Base-by-base conservation (phyloP, 35 echinoderm and acorn worm genomes). In the Acanthaster planci region DNA sequence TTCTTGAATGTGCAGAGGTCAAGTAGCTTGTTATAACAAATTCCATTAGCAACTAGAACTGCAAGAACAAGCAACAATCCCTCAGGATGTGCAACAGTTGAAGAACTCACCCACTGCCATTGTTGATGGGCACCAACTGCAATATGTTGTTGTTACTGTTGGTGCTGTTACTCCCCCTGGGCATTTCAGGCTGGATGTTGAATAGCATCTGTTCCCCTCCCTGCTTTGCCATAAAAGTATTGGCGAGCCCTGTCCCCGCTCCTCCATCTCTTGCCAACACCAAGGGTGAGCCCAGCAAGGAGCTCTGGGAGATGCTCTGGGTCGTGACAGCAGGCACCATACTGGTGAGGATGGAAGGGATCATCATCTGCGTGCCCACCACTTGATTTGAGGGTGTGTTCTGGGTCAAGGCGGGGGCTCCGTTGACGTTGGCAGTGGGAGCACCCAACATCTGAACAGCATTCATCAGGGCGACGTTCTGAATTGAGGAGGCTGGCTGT, bases 201-300 rank as follows among this genome's bases (percentile, higher is more conserved):
- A 72, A 72, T 72, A 72, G 22, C 64, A 72, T 72, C 23, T 72
- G 64, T 72, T 72, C 64, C 34, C 64, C 64, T 14, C 64, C 64
- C 15, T 72, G 64, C 23, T 72, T 72, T 12, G 64, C 30, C 64
- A 72, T 72, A 26, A 72, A 34, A 0, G 64, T 26, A 72, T 72
- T 72, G 64, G 64, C 15, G 23, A 72, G 26, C 10, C 64, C 64
- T 14, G 64, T 34, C 14, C 2, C 30, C 64, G 27, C 19, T n/a
- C 56, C 27, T 59, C 0, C 56, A 59, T 59, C 56, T 7, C 56
- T 59, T 26, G 56, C 19, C 27, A 59, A 18, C 19, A 59, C 56
- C 56, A 59, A 59, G 17, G 56, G 56, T 18, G 56, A 59, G 2
- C 64, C 64, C 34, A 72, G 64, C 14, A 72, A 72, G 2, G 64